phyloP scores from a whole-genome alignment of 2,113 vertebrate species.

The Oreochromis tanganicae region DNA sequence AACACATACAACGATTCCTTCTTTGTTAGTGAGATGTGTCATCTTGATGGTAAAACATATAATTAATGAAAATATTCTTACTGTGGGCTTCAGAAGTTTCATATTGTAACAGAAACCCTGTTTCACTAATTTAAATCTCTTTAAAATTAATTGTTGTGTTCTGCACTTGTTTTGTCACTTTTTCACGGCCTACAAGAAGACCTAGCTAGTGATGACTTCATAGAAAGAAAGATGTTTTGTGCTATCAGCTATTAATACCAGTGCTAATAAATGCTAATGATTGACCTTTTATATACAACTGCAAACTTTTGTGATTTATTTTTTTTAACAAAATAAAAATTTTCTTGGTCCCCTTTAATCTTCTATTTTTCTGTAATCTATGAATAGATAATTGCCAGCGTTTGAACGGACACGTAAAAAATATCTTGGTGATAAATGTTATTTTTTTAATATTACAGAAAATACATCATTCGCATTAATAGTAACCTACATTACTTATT shows the following conservation, averaged over 20 bases:
- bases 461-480: background rate
- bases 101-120: background rate
- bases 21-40: background rate
- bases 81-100: background rate
- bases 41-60: background rate
- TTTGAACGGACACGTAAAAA: background rate
- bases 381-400: background rate
- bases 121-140: background rate
- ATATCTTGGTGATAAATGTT: background rate
- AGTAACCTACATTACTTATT: background rate
- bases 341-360: background rate
- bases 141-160: background rate
- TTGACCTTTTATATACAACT: background rate
- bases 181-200: background rate
- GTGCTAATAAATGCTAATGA: background rate
- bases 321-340: background rate
- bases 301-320: background rate
- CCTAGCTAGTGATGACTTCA: background rate
- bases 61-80: background rate
- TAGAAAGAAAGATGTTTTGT: background rate
- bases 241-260: background rate
- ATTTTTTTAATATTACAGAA: background rate
- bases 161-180: background rate
- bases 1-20: background rate
- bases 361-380: background rate